Evolutionary conservation across 2,797 vertebrate species (phyloP).

Genomic region (Smutsia temminckii): DNA sequence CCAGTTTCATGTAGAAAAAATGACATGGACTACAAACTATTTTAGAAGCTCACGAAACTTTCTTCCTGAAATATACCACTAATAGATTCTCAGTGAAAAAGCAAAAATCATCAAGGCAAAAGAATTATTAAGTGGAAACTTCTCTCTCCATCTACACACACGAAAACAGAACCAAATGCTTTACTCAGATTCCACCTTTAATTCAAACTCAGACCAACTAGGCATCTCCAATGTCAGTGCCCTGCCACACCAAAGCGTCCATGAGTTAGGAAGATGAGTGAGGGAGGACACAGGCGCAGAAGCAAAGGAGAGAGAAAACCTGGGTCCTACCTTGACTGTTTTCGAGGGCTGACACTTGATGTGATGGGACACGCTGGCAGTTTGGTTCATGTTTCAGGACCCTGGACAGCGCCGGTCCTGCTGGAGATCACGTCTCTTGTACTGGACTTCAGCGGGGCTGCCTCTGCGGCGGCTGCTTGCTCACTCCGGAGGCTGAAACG

Average conservation of each 20-base stretch:
- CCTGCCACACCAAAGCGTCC: background rate
- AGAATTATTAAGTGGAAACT: background rate
- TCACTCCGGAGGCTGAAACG: constrained; percentile 70
- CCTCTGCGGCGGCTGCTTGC: constrained; percentile 65
- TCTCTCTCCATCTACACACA: background rate
- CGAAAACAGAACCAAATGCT: constrained; percentile 25
- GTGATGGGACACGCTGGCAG: constrained; percentile 94
- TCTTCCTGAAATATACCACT: constrained; percentile 35
- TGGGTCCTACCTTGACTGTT: constrained; percentile 89
- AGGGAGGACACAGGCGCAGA: constrained; percentile 9
- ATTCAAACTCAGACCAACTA: constrained; percentile 48
- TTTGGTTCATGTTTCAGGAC: constrained; percentile 94
- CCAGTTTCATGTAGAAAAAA: constrained; percentile 34
- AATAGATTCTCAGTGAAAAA: constrained; percentile 34
- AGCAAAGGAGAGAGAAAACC: background rate
- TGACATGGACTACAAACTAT: constrained; percentile 26
- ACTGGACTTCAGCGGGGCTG: constrained; percentile 50
- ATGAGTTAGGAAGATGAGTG: background rate
- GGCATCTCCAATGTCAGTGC: background rate
- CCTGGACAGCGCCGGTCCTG: constrained; percentile 80
- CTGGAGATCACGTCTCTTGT: constrained; percentile 33
- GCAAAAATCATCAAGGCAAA: constrained; percentile 26
- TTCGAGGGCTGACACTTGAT: constrained; percentile 93
- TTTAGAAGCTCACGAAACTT: constrained; percentile 63
- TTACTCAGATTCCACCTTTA: constrained; percentile 28